These are phyloP conservation scores for Polyergus mexicanus DNA, from an alignment of 1,140 invertebrate genomes.

Conservation along the genomic window DNA sequence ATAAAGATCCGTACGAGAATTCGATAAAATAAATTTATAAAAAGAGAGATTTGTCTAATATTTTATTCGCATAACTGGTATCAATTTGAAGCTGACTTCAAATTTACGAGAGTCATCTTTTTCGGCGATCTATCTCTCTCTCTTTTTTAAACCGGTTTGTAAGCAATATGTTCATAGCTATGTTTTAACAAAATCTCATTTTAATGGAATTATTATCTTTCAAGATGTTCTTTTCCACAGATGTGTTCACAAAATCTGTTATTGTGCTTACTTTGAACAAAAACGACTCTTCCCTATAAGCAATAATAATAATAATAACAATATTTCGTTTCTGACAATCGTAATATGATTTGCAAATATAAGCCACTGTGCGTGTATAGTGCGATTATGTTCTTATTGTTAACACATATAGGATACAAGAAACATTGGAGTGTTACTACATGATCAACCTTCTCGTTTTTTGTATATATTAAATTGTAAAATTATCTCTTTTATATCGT, in stretches of 20 bases:
- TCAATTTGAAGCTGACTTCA: slow-evolving; percentile 28
- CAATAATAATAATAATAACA: background rate
- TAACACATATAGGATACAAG: slow-evolving; percentile 52
- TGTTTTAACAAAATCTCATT: slow-evolving; percentile 40
- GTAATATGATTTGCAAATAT: slow-evolving; percentile 57
- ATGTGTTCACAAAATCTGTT: background rate
- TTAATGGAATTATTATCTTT: slow-evolving; percentile 17
- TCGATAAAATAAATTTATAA: slow-evolving; percentile 1
- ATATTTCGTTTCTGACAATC: slow-evolving; percentile 27
- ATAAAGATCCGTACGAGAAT: background rate
- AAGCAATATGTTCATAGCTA: background rate
- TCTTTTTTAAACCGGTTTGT: slow-evolving; percentile 15
- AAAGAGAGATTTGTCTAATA: background rate
- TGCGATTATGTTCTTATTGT: slow-evolving; percentile 67
- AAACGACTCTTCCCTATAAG: background rate
- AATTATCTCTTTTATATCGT: slow-evolving; percentile 83
- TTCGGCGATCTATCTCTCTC: background rate
- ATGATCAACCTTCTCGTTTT: slow-evolving; percentile 42
- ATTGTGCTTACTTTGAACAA: background rate
- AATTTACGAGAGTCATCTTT: background rate
- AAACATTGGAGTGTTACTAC: slow-evolving; percentile 34
- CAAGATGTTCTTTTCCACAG: slow-evolving; percentile 7
- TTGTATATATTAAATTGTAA: slow-evolving; percentile 71
- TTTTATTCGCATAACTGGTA: background rate
- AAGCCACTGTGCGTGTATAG: slow-evolving; percentile 61